These are phyloP conservation scores for Pterocles burchelli DNA, from an alignment of 2,113 vertebrate species.

Conservation along the genomic window DNA sequence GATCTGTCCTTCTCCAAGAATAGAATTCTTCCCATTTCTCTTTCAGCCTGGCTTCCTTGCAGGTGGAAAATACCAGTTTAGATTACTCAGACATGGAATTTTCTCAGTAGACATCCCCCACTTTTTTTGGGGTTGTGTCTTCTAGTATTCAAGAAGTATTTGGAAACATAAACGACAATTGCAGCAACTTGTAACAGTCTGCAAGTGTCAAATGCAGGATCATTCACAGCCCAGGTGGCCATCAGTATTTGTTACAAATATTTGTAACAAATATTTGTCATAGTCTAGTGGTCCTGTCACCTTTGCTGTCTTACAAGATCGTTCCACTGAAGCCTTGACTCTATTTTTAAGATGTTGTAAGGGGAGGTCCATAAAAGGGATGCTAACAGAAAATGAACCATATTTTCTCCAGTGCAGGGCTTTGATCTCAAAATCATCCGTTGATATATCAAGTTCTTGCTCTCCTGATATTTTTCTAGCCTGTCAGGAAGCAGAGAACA, in stretches of 20 bases:
- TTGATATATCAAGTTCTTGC: neutral
- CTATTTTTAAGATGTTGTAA: neutral
- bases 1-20: neutral
- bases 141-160: neutral
- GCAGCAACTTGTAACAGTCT: neutral
- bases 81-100: neutral
- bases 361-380: neutral
- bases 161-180: neutral
- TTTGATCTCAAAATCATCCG: neutral
- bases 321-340: neutral
- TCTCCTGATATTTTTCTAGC: neutral
- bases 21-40: neutral
- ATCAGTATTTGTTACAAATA: neutral
- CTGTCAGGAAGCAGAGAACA: neutral
- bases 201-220: neutral
- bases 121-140: neutral
- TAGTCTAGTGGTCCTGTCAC: neutral
- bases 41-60: neutral
- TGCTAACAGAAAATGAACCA: neutral
- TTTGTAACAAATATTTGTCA: neutral
- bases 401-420: neutral
- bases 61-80: neutral
- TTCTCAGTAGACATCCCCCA: neutral
- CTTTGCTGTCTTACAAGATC: neutral
- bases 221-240: neutral